These are phyloP conservation scores for Achatina immaculata DNA, from an alignment of 1,140 invertebrate genomes.

Conservation along the genomic window DNA sequence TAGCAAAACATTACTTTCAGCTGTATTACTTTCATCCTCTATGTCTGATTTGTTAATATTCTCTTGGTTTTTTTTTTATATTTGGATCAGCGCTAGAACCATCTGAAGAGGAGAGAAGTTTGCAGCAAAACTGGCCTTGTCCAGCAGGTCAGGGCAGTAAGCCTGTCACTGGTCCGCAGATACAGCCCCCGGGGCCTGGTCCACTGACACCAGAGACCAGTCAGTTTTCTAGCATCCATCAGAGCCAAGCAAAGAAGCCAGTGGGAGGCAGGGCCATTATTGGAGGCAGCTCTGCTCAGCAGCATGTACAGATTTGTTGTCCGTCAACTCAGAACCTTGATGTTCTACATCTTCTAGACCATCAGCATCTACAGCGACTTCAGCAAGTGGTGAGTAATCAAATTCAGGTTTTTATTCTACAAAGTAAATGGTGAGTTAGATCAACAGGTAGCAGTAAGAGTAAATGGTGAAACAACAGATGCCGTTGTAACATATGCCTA, in stretches of 20 bases:
- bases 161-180: not conserved
- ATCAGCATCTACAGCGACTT: conserved; percentile 45
- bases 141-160: not conserved
- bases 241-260: not conserved
- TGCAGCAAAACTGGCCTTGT: not conserved
- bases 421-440: too few relatives aligned
- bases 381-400: not conserved
- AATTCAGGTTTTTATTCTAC: too few relatives aligned
- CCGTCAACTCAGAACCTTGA: conserved; percentile 35
- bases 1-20: too few relatives aligned
- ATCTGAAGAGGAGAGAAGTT: not conserved
- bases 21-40: too few relatives aligned
- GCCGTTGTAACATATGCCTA: too few relatives aligned
- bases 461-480: too few relatives aligned
- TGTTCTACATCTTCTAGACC: conserved; percentile 48
- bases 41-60: too few relatives aligned
- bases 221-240: not conserved
- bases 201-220: too few relatives aligned
- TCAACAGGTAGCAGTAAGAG: too few relatives aligned
- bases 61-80: too few relatives aligned
- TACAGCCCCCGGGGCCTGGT: not conserved
- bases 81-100: too few relatives aligned
- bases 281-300: conserved; percentile 6
- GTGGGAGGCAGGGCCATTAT: conserved; percentile 17
- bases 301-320: not conserved